Percentiles rank a stretch among this genome's conserved stretches.
Evolutionary conservation across 2,113 vertebrate species (phyloP).

Genomic region (Acrocephalus arundinaceus): DNA sequence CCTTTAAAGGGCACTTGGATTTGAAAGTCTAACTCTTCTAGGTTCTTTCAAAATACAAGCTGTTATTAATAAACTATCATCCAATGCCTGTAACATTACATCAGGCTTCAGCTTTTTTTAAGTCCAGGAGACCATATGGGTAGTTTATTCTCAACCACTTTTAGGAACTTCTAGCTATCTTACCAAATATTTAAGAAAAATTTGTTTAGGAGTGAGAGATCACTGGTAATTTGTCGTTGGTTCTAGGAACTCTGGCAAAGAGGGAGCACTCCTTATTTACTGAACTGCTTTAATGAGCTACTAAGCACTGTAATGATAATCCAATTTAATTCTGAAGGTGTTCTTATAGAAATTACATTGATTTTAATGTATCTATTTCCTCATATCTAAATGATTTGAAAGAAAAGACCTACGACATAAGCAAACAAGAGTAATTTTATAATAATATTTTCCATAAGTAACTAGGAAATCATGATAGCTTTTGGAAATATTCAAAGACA

Average conservation of each 20-base stretch:
- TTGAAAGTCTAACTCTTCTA: constrained; percentile 7
- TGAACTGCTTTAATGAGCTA: neutral
- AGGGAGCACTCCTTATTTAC: neutral
- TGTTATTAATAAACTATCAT: constrained; percentile 58
- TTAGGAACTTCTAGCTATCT: neutral
- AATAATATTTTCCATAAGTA: neutral
- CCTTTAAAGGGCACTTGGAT: constrained; percentile 15
- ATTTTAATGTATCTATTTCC: neutral
- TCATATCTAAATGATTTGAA: neutral
- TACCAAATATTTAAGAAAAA: constrained; percentile 9
- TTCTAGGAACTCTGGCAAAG: neutral
- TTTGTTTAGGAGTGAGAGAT: neutral
- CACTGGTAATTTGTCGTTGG: neutral
- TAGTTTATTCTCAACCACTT: constrained; percentile 18
- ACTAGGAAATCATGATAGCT: neutral
- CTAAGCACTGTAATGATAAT: neutral
- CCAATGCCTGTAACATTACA: constrained; percentile 36
- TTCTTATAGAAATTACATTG: neutral
- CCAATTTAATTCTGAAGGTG: neutral
- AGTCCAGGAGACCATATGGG: constrained; percentile 32
- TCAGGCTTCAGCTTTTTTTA: constrained; percentile 47
- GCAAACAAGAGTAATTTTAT: neutral
- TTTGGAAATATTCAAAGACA: neutral
- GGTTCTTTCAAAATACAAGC: constrained; percentile 30
- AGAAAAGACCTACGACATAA: neutral